phyloP scores from a whole-genome alignment of 2,113 vertebrate genomes.

The Silurus glanis region DNA sequence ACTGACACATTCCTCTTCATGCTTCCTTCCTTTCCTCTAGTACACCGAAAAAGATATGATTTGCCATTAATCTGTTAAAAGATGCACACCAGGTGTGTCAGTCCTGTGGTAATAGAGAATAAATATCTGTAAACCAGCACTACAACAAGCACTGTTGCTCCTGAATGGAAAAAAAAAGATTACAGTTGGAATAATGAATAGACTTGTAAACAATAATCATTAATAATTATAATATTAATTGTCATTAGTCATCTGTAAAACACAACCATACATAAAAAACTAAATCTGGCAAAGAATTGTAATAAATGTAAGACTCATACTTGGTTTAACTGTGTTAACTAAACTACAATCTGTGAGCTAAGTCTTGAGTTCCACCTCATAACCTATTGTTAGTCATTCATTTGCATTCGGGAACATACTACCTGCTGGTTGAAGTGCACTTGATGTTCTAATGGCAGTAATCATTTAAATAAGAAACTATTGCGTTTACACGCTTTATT shows the following conservation, averaged over 20 bases:
- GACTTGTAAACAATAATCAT: neutral
- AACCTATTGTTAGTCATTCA: neutral
- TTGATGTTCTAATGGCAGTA: neutral
- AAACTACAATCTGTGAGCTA: neutral
- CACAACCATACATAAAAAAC: neutral
- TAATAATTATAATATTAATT: neutral
- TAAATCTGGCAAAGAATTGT: neutral
- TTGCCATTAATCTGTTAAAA: neutral
- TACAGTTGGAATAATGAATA: neutral
- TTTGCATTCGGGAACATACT: neutral
- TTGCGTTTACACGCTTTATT: neutral
- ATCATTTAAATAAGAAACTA: neutral
- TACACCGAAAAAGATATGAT: neutral
- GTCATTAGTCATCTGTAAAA: neutral
- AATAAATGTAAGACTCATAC: neutral
- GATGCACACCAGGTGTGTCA: neutral
- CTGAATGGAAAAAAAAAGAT: neutral
- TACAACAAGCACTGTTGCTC: neutral
- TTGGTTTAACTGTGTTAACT: neutral
- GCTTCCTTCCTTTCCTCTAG: neutral
- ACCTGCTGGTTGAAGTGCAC: neutral
- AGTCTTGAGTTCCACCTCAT: neutral
- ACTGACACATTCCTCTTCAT: constrained; percentile 8
- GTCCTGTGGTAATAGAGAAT: neutral
- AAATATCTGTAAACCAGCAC: neutral